Conservation (phyloP, 2,888 invertebrate species). For the Rhorus exstirpatorius region DNA sequence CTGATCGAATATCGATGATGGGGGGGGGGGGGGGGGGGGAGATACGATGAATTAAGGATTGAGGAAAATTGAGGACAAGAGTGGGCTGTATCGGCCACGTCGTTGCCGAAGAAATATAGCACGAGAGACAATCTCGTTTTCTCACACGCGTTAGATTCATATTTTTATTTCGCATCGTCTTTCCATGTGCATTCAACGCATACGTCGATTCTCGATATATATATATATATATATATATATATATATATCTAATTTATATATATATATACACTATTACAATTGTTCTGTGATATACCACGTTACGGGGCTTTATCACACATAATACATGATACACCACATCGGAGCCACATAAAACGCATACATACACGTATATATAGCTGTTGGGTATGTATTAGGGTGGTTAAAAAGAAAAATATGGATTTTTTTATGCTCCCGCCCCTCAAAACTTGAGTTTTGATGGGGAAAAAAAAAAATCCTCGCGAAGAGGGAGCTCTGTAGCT, state of each 20-base stretch:
- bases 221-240: constrained; percentile 73
- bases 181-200: constrained; percentile 83
- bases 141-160: background rate
- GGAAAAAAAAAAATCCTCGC: too few relatives aligned
- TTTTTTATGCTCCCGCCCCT: too few relatives aligned
- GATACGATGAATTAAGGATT: background rate
- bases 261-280: constrained; percentile 84
- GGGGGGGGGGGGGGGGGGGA: background rate
- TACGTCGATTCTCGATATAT: constrained; percentile 74
- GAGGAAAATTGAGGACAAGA: background rate
- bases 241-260: constrained; percentile 70
- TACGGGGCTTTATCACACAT: constrained; percentile 86
- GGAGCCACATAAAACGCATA: constrained; percentile 55
- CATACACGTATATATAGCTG: constrained; percentile 76
- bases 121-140: background rate
- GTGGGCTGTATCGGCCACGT: background rate
- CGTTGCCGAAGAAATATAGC: too few relatives aligned
- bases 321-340: constrained; percentile 61
- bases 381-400: too few relatives aligned
- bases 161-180: constrained; percentile 76
- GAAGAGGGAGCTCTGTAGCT: too few relatives aligned
- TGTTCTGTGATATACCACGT: constrained; percentile 86
- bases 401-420: too few relatives aligned
- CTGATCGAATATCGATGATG: background rate
- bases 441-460: too few relatives aligned